A percentile compares a stretch with the other conserved stretches of the same genome.
These are phyloP conservation scores for Chlamydotis undulata DNA, from an alignment of 2,113 vertebrate species.

Conservation along the genomic window DNA sequence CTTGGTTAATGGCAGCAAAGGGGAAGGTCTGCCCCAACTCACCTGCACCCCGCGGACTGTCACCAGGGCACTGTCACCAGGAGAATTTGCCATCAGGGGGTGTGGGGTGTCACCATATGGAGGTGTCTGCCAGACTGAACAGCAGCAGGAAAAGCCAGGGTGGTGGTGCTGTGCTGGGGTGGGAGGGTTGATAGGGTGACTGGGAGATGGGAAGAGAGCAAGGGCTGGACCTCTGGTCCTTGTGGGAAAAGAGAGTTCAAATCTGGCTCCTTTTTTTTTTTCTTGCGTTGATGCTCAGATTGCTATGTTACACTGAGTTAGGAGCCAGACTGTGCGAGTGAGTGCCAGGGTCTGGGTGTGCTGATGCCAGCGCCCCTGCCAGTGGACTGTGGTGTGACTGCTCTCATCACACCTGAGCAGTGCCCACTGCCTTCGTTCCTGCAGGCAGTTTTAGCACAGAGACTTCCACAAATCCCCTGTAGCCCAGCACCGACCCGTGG, in stretches of 20 bases:
- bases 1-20: background rate
- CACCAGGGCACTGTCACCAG: rapidly evolving
- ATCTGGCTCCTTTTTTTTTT: background rate
- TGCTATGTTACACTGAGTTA: background rate
- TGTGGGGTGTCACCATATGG: background rate
- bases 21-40: background rate
- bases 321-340: background rate
- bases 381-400: background rate
- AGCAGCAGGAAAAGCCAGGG: background rate
- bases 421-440: background rate
- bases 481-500: background rate
- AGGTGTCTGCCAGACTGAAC: background rate
- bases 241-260: background rate
- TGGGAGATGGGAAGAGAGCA: background rate
- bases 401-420: background rate
- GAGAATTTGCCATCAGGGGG: background rate
- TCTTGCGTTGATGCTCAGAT: background rate
- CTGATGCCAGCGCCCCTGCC: background rate
- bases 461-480: background rate
- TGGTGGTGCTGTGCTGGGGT: background rate
- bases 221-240: background rate
- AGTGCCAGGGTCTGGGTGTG: background rate
- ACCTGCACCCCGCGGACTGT: background rate
- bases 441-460: background rate
- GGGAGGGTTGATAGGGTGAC: background rate